Conservation (phyloP, 2,888 invertebrate genomes). For the Lepidocyrtinus sp. region DNA sequence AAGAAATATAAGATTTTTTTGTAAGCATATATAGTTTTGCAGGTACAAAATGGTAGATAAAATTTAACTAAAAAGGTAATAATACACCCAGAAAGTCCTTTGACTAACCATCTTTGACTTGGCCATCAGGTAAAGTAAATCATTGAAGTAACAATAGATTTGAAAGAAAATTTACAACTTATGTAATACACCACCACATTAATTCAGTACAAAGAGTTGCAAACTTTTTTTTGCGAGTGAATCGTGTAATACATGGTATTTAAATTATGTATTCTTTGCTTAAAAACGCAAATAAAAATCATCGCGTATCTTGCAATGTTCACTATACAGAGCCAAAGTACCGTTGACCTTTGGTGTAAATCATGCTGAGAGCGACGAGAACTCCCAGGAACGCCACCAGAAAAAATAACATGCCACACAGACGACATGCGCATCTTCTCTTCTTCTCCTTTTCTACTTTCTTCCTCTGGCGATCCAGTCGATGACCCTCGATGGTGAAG, state of each 20-base stretch:
- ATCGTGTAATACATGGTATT: neutral
- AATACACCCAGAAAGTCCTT: conserved; percentile 13
- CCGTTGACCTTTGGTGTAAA: conserved; percentile 69
- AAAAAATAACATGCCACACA: conserved; percentile 69
- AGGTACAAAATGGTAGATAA: conserved; percentile 49
- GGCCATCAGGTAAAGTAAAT: conserved; percentile 39
- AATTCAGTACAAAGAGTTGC: conserved; percentile 24
- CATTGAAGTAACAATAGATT: conserved; percentile 41
- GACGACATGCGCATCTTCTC: conserved; percentile 67
- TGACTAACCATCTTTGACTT: conserved; percentile 43
- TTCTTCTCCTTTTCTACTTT: conserved; percentile 67
- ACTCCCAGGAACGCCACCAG: conserved; percentile 69
- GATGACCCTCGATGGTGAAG: conserved; percentile 69
- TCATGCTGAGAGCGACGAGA: conserved; percentile 69
- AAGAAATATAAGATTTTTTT: conserved; percentile 4
- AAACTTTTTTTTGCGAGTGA: neutral
- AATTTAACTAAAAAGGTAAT: conserved; percentile 5
- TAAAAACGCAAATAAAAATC: neutral
- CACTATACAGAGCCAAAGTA: conserved; percentile 69
- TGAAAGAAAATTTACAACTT: conserved; percentile 13
- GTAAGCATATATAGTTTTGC: conserved; percentile 36
- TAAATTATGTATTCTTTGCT: neutral
- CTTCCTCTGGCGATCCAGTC: conserved; percentile 66
- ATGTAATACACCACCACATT: too few species aligned
- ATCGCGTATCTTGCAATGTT: conserved; percentile 12